Percentiles rank a stretch among this genome's conserved stretches.
These are phyloP conservation scores for Manacus vitellinus DNA, from an alignment of 2,113 vertebrate genomes.

Conservation along the genomic window DNA sequence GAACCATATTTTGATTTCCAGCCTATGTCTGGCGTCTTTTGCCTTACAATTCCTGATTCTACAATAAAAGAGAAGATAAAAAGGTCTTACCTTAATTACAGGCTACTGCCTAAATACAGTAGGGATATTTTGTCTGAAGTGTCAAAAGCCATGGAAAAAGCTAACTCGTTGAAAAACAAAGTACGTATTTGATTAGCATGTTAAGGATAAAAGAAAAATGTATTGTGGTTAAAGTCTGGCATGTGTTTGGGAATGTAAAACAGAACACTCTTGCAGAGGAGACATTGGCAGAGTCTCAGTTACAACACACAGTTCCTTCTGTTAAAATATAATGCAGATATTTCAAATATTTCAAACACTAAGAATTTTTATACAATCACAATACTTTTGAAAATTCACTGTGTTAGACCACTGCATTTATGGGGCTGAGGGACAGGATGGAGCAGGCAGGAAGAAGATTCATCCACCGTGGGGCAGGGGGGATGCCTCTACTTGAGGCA, in stretches of 20 bases:
- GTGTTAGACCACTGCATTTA: background rate
- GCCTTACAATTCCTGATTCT: background rate
- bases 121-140: background rate
- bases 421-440: background rate
- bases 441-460: background rate
- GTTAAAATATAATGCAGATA: background rate
- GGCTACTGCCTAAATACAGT: background rate
- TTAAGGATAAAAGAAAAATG: background rate
- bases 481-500: background rate
- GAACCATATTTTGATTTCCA: background rate
- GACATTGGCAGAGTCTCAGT: background rate
- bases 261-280: background rate
- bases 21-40: background rate
- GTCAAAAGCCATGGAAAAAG: background rate
- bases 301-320: background rate
- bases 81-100: background rate
- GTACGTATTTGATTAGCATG: background rate
- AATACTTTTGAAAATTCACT: background rate
- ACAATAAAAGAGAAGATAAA: background rate
- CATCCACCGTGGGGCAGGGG: background rate
- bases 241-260: slow-evolving; percentile 15
- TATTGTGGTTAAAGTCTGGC: background rate
- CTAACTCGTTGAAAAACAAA: background rate
- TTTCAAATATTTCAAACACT: background rate
- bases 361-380: background rate